Evolutionary conservation across 2,113 vertebrate species (phyloP).

Genomic region (Sminthopsis crassicaudata): DNA sequence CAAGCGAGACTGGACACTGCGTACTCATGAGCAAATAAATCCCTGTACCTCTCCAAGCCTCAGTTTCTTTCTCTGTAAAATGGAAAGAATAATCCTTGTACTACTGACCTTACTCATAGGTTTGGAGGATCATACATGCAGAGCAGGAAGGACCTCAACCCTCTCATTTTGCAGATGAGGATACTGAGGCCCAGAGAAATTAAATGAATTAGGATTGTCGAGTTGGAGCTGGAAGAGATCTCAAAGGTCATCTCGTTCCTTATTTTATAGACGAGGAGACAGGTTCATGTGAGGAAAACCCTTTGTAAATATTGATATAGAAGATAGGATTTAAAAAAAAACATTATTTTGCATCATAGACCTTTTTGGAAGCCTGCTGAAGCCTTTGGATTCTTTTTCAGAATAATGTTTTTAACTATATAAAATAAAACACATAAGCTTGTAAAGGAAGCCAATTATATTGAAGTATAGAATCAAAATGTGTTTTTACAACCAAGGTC

Average conservation of each 20-base stretch:
- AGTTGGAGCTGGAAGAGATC: not conserved
- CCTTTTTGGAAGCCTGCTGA: not conserved
- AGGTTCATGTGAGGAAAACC: not conserved
- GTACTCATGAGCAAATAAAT: not conserved
- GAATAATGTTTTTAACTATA: not conserved
- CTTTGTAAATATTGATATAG: not conserved
- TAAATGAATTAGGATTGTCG: not conserved
- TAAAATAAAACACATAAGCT: not conserved
- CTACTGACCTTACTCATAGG: not conserved
- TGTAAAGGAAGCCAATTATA: not conserved
- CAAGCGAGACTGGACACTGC: too few relatives aligned
- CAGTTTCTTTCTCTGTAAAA: not conserved
- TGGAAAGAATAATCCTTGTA: not conserved
- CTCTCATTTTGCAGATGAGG: not conserved
- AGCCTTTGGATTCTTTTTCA: not conserved
- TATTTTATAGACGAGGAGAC: not conserved
- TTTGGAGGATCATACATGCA: not conserved
- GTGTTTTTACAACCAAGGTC: not conserved
- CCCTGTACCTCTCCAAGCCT: not conserved
- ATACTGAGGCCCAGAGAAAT: not conserved
- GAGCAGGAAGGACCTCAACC: not conserved
- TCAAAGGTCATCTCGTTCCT: not conserved
- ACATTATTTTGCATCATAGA: not conserved
- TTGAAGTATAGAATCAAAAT: not conserved
- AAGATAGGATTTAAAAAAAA: not conserved